A percentile compares a stretch with the other conserved stretches of the same genome.
These are phyloP conservation scores for Smutsia gigantea DNA, from an alignment of 2,797 vertebrate genomes.

Conservation along the genomic window DNA sequence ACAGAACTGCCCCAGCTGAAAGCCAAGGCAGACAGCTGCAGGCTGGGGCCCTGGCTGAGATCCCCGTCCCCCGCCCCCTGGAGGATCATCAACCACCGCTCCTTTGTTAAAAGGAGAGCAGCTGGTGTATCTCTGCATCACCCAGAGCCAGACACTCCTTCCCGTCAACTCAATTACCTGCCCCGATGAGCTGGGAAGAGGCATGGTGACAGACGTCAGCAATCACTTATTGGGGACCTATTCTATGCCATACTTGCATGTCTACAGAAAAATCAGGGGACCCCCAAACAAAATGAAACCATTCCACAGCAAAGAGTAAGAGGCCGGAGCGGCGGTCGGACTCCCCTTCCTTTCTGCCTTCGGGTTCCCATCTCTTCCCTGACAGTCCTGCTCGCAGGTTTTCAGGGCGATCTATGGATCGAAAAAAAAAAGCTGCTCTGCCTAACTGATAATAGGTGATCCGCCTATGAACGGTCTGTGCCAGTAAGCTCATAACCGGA, in stretches of 20 bases:
- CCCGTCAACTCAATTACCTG: conserved; percentile 70
- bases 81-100: conserved; percentile 57
- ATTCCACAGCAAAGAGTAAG: not conserved
- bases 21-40: conserved; percentile 17
- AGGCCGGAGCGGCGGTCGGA: not conserved
- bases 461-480: not conserved
- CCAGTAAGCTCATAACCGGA: not conserved
- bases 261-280: not conserved
- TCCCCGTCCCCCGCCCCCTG: not conserved
- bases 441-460: not conserved
- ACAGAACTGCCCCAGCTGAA: not conserved
- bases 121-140: conserved; percentile 55
- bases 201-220: not conserved
- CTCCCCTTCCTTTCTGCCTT: not conserved
- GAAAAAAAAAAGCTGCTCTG: not conserved
- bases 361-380: not conserved
- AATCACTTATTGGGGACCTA: not conserved
- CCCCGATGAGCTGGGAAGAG: conserved; percentile 63
- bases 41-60: not conserved
- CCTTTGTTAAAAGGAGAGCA: conserved; percentile 50
- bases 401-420: not conserved
- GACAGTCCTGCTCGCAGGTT: not conserved
- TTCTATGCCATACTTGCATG: not conserved
- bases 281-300: not conserved
- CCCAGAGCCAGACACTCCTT: not conserved